phyloP scores from a whole-genome alignment of 2,797 vertebrate genomes.

The Halcyon badia region DNA sequence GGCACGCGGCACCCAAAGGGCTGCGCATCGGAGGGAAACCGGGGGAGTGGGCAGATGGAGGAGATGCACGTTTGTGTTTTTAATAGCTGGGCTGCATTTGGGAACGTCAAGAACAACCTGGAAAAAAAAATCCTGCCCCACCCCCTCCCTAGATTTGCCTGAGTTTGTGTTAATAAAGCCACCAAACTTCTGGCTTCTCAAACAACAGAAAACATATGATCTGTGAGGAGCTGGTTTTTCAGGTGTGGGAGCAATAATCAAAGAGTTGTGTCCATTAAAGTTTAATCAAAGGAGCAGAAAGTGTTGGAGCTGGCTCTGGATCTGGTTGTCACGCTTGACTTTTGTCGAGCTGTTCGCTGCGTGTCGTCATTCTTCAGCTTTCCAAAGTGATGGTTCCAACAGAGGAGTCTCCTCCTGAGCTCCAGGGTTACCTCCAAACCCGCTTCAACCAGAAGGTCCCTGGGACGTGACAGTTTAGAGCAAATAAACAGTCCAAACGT shows the following conservation, averaged over 20 bases:
- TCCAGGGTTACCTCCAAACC: not conserved
- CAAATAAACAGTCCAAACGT: accelerated
- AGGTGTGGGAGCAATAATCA: not conserved
- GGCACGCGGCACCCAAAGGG: not conserved
- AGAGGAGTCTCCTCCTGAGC: not conserved
- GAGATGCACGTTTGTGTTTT: not conserved
- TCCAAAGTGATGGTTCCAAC: not conserved
- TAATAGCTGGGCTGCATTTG: not conserved
- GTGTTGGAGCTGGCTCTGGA: not conserved
- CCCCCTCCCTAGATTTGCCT: accelerated
- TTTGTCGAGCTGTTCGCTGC: not conserved
- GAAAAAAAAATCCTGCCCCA: not conserved
- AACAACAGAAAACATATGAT: not conserved
- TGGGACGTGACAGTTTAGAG: accelerated
- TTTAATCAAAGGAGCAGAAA: not conserved
- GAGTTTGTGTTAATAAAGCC: not conserved
- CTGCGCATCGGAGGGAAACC: accelerated
- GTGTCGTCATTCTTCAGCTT: not conserved
- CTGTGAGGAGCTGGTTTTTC: not conserved
- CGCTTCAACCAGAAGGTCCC: not conserved
- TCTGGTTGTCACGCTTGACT: not conserved
- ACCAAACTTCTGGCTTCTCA: not conserved
- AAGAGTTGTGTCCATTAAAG: not conserved
- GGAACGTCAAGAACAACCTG: not conserved
- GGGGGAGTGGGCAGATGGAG: not conserved